Percentiles rank a stretch among this genome's conserved stretches.
phyloP scores from a whole-genome alignment of 2,888 invertebrate species.

The Chrysotoxum bicinctum region DNA sequence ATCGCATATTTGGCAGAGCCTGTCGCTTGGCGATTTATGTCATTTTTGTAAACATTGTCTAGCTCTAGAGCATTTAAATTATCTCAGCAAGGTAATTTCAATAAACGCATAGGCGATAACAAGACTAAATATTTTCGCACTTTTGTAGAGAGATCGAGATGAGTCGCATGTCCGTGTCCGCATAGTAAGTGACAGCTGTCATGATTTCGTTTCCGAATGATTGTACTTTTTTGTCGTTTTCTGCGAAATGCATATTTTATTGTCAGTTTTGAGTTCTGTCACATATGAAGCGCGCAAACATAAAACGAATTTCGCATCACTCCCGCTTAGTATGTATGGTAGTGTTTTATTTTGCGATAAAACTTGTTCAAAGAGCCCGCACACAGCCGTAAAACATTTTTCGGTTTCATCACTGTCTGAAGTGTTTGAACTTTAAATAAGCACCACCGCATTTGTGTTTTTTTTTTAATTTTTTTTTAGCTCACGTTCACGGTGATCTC shows the following conservation, averaged over 20 bases:
- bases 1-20: conserved; percentile 37
- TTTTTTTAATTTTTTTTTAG: conserved; percentile 5
- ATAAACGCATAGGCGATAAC: conserved; percentile 67
- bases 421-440: conserved; percentile 62
- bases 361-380: conserved; percentile 68
- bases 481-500: conserved; percentile 45
- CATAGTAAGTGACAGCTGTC: conserved; percentile 52
- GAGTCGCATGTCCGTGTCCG: conserved; percentile 34
- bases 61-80: conserved; percentile 25
- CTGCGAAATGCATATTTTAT: conserved; percentile 60
- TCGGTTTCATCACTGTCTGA: conserved; percentile 55
- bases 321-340: conserved; percentile 15
- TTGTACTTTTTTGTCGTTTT: conserved; percentile 31
- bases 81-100: conserved; percentile 52
- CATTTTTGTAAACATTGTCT: conserved; percentile 27
- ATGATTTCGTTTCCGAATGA: conserved; percentile 53
- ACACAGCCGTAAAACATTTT: conserved; percentile 62
- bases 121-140: conserved; percentile 56
- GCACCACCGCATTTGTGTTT: conserved; percentile 28
- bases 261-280: conserved; percentile 66
- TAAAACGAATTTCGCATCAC: conserved; percentile 59
- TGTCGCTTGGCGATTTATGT: conserved; percentile 46
- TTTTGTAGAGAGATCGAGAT: neutral
- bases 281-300: conserved; percentile 69
- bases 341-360: conserved; percentile 48